Evolutionary conservation across 2,888 invertebrate genomes (phyloP).

Genomic region (Subacronicta megacephala): DNA sequence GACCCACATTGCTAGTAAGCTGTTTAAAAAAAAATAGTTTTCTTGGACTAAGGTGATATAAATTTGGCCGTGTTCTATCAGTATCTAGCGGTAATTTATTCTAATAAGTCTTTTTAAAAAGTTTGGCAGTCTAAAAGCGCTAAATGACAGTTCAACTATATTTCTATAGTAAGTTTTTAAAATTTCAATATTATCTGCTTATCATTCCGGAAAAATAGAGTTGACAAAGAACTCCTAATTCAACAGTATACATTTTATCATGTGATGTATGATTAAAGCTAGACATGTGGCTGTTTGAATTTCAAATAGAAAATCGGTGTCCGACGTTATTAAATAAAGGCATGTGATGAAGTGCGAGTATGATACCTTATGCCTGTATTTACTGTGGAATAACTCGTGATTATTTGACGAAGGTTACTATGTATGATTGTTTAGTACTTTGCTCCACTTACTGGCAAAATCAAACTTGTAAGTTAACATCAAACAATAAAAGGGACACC

Average conservation of each 20-base stretch:
- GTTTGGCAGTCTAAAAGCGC: background rate
- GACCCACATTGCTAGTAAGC: too few relatives aligned
- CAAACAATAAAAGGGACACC: slow-evolving; percentile 30
- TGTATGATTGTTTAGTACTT: background rate
- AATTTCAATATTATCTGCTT: slow-evolving; percentile 4
- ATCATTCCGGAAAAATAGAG: background rate
- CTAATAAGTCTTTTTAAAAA: background rate
- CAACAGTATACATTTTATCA: slow-evolving; percentile 15
- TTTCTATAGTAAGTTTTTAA: slow-evolving; percentile 1
- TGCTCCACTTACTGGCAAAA: slow-evolving; percentile 16
- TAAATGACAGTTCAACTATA: background rate
- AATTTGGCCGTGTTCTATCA: slow-evolving; percentile 15
- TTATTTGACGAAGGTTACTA: slow-evolving; percentile 1
- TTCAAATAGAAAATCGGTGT: slow-evolving; percentile 17
- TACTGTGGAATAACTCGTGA: slow-evolving; percentile 30
- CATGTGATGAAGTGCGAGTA: slow-evolving; percentile 31
- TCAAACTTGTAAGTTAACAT: slow-evolving; percentile 13
- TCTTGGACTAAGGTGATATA: slow-evolving; percentile 11
- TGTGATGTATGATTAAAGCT: slow-evolving; percentile 21
- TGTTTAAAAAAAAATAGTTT: too few relatives aligned
- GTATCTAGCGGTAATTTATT: slow-evolving; percentile 12
- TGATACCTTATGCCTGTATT: slow-evolving; percentile 30
- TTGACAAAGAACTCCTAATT: slow-evolving; percentile 17
- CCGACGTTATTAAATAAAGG: slow-evolving; percentile 20
- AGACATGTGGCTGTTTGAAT: slow-evolving; percentile 27